Conservation (phyloP, 2,113 vertebrate genomes). For the Gallinago media region DNA sequence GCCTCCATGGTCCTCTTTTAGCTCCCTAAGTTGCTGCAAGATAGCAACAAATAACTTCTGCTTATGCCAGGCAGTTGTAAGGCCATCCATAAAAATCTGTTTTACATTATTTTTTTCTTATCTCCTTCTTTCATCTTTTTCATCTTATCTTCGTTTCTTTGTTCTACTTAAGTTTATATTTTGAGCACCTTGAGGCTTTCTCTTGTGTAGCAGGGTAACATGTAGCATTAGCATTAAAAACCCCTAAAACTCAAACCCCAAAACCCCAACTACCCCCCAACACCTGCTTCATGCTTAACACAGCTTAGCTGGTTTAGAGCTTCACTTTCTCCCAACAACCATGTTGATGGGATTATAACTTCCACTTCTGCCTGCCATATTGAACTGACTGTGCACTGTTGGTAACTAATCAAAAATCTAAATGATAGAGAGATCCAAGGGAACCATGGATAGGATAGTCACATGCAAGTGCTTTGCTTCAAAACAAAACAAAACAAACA, state of each 20-base stretch:
- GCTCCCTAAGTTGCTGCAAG: background rate
- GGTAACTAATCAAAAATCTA: background rate
- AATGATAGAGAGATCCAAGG: background rate
- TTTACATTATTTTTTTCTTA: background rate
- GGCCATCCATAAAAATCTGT: background rate
- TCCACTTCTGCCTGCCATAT: background rate
- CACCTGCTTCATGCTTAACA: background rate
- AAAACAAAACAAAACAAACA: background rate
- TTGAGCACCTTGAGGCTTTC: background rate
- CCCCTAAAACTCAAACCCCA: background rate
- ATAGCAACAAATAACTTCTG: background rate
- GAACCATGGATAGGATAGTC: background rate
- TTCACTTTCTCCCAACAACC: background rate
- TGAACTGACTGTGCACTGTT: background rate
- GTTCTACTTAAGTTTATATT: background rate
- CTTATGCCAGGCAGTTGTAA: background rate
- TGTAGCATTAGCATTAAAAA: background rate
- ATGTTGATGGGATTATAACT: background rate
- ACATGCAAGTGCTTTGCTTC: background rate
- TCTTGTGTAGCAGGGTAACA: background rate
- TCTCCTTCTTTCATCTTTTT: background rate
- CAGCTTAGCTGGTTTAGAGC: background rate
- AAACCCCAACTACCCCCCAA: background rate
- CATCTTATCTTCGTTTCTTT: background rate
- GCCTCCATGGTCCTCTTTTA: background rate